Evolutionary conservation across 2,797 vertebrate genomes (phyloP), one percentile per base, ranked within the genome.

Genomic region (Macropus fuliginosus): DNA sequence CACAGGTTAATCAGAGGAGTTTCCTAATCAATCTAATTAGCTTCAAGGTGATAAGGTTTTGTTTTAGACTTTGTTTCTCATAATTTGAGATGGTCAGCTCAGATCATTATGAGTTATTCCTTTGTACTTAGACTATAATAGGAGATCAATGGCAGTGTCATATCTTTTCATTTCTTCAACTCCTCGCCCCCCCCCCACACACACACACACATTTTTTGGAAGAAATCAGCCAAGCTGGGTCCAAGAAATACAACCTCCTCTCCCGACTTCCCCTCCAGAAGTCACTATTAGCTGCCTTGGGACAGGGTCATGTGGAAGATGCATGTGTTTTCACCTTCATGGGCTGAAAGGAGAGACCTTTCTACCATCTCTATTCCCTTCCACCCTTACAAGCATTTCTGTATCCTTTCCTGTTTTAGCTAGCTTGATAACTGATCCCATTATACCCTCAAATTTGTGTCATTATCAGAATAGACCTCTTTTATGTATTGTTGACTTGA

Each of bases 161-260:
- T 21, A 40, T 46, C 66, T 34, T 40, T 62, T 40, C 40, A 74
- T 81, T 81, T 46, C n/a, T 81, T 81, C 66, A 24, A 2, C 18
- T 46, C n/a, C 16, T 46, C 1, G 46, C 1, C 2, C 6, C 5
- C 16, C 34, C 1, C n/a, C 16, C 46, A 1, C 46, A 2, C 46
- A 52, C 50, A 52, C 50, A 52, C 50, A 52, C 4, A 52, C 50
- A 8, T 40, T 46, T 81, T 81, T 81, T 81, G 66, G 21, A 81
- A 6, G 66, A 40, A n/a, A 81, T 8, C n/a, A 81, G n/a, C 66
- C 21, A 8, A 24, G 29, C n/a, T 40, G 16, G 18, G 16, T 21
- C 10, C 5, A 6, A 40, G 66, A 5, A 81, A 40, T 18, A 74
- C 18, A 74, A n/a, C 1, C 5, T 40, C 66, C 66, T 81, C n/a